Evolutionary conservation across 1,140 invertebrate genomes (phyloP), one percentile per base, ranked within the genome.

Genomic region (Solenopsis fugax): DNA sequence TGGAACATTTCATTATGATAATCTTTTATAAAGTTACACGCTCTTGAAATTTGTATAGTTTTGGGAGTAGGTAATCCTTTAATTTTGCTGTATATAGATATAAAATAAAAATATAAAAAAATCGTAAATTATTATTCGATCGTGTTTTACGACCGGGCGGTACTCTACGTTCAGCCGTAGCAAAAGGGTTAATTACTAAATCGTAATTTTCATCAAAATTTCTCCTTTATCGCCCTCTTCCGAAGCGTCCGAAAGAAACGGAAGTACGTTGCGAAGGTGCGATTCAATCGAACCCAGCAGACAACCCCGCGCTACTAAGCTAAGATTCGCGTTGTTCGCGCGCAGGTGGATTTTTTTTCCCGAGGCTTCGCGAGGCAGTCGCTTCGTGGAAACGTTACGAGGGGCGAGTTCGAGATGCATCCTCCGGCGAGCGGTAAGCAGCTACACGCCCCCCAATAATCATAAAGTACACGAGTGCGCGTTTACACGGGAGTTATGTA

Each of bases 381-480:
- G 24, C 24, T 69, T 80, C 62, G 12, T 69, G 48, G 62, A 69
- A 80, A 69, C 48, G 12, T 48, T 77, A 24, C 34, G 37, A 78
- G 13, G 62, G 34, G 64, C 76, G 76, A 78, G 45, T 9, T 45
- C n/a, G 54, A 45, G 60, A 45, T 18, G 67, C 48, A 89, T 89
- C 76, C 29, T 72, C 37, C 76, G 29, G 21, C 29, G 75, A n/a
- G 62, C 48, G 67, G 77, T 86, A 71, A 89, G 80, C 87, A 88
- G 89, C 87, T 87, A 93, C 29, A 29, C 92, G 91, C 93, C 92
- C 92, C 92, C 88, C 82, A 92, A 93, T 93, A 93, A 93, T 93
- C 93, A 88, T 93, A 93, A 93, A 93, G 91, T 90, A 92, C 87
- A 54, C 73, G 80, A 37, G 58, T 89, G 71, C 54, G 82, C 85